Evolutionary conservation across 1,140 invertebrate species (phyloP).

Genomic region (Macrotrachela quadricornifera): DNA sequence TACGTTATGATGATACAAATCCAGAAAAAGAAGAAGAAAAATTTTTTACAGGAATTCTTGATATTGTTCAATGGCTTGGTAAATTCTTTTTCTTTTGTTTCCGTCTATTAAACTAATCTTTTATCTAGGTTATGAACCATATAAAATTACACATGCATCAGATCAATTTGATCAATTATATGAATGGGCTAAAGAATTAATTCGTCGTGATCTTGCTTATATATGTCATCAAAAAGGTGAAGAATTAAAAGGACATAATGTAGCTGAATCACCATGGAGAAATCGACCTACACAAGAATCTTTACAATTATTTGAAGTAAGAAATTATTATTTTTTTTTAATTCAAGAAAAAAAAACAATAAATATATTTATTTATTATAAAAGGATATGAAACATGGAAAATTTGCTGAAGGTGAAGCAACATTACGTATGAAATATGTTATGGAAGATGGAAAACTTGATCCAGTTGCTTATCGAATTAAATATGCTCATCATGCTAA

Average conservation of each 20-base stretch:
- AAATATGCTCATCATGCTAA: conserved; percentile 79
- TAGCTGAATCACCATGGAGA: conserved; percentile 75
- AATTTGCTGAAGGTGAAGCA: conserved; percentile 83
- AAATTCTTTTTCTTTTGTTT: no score
- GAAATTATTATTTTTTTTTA: not conserved
- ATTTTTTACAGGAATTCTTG: conserved; percentile 75
- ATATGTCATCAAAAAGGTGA: conserved; percentile 88
- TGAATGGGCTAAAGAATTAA: conserved; percentile 65
- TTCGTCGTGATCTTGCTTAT: conserved; percentile 69
- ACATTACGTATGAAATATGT: conserved; percentile 85
- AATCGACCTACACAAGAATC: conserved; percentile 70
- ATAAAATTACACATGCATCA: conserved; percentile 71
- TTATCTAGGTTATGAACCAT: conserved; percentile 56
- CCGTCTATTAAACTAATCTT: no score
- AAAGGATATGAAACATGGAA: conserved; percentile 89
- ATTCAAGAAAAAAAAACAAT: not conserved
- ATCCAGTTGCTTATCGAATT: conserved; percentile 92
- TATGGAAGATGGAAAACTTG: conserved; percentile 89
- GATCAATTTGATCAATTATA: conserved; percentile 91
- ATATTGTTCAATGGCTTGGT: conserved; percentile 83
- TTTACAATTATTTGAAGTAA: conserved; percentile 64
- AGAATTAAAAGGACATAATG: conserved; percentile 86
- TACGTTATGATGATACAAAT: conserved; percentile 97
- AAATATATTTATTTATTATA: not conserved
- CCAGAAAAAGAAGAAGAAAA: conserved; percentile 98